Evolutionary conservation across 1,140 invertebrate species (phyloP), one percentile per base, ranked within the genome.

Genomic region (Caenorhabditis inopinata): DNA sequence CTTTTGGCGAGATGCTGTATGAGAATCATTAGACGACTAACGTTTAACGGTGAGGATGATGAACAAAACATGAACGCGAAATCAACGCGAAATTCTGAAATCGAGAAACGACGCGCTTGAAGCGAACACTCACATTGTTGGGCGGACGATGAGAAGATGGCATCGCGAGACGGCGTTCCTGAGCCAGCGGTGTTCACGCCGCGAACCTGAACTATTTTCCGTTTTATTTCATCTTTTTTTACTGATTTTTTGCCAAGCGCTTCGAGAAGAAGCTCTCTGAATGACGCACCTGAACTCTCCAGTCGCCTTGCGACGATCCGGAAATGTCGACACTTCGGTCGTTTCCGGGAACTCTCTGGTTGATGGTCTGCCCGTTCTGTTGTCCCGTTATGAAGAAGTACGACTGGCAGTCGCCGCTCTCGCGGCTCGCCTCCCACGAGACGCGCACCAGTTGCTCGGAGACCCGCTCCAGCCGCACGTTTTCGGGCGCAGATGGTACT

Each of bases 371-470:
- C 53, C 83, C 83, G 47, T 84, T 80, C 32, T 81, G 78, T 18
- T 68, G 83, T 25, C 83, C 83, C 4, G 68, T 47, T n/a, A 84
- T 78, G 79, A 80, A 74, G 79, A 81, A 84, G 38, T 74, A 84
- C 21, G 82, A 62, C 35, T 78, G 76, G 25, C 83, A 82, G 74
- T 74, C 62, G 27, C 18, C 21, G 42, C 83, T 81, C n/a, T 81
- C 76, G 18, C 77, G 74, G 12, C 82, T 75, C 9, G 82, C 47
- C 7, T 48, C 68, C 82, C 82, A 83, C 2, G 62, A 58, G 29
- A 82, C 47, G 23, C 79, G 74, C 7, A 82, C 82, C 16, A 18
- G 47, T 23, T 53, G 51, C 47, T 76, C 74, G 14, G 82, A 80
- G 21, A 79, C 77, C 25, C 79, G 83, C 16, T 83, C 82, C 32